Evolutionary conservation across 2,888 invertebrate species (phyloP).

Genomic region (Digitonthophagus gazella): DNA sequence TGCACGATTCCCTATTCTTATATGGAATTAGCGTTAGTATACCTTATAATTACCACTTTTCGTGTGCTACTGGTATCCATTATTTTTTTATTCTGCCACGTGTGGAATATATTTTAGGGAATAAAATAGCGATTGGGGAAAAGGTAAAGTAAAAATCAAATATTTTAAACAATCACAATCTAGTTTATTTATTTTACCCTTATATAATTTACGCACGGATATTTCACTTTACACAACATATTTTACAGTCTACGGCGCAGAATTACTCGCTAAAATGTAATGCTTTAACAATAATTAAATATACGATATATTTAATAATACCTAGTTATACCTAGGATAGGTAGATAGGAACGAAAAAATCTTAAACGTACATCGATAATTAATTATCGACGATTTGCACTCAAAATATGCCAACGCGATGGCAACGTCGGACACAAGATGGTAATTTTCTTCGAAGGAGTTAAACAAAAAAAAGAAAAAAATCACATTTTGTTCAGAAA

Average conservation of each 20-base stretch:
- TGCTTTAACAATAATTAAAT: constrained; percentile 27
- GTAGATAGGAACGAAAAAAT: constrained; percentile 27
- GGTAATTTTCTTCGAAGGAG: not conserved
- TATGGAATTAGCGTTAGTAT: not conserved
- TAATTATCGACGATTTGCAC: constrained; percentile 10
- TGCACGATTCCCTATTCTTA: not conserved
- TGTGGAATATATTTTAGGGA: too few species aligned
- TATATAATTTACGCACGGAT: constrained; percentile 28
- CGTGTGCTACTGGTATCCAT: not conserved
- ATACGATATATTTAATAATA: constrained; percentile 17
- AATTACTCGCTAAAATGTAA: constrained; percentile 11
- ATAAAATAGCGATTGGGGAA: not conserved
- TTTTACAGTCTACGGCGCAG: constrained; percentile 37
- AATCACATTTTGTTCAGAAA: constrained; percentile 12
- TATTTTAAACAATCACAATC: constrained; percentile 43
- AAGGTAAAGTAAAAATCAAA: constrained; percentile 16
- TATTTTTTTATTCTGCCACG: too few species aligned
- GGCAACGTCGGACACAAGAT: not conserved
- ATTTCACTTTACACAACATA: constrained; percentile 46
- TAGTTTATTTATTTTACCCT: constrained; percentile 45
- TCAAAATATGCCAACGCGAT: not conserved
- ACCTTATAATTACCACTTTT: not conserved
- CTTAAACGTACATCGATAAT: constrained; percentile 11
- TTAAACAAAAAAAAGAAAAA: not conserved
- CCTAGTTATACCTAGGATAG: constrained; percentile 19